Evolutionary conservation across 37 sponge, comb jelly and placozoan genomes (phyloP), one percentile per base, ranked within the genome.

Genomic region (Aphrocallistes beatrix): DNA sequence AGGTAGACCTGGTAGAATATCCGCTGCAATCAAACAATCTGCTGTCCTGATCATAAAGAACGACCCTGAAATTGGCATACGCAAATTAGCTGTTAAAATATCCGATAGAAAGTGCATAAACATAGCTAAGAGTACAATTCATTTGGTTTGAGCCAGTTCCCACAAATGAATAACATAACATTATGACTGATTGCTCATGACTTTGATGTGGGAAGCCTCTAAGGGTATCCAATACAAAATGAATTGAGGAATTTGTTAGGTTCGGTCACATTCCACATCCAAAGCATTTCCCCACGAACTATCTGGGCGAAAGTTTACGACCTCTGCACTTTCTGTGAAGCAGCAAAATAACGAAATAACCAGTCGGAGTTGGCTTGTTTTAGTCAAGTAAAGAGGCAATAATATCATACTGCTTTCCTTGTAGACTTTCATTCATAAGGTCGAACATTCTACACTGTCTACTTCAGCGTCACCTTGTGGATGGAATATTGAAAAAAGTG

Each of bases 321-420:
- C 75, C 75, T 60, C 75, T 25, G 75, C n/a, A 25, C 75, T 60
- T 30, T 25, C 10, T 28, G 75, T 60, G 28, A 60, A 60, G 75
- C 10, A 60, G n/a, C 75, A 60, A 60, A 60, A 60, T 60, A 30
- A 30, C n/a, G 75, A 60, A 60, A 13, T 30, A 60, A 60, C 28
- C n/a, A 60, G 75, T 60, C 75, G 75, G n/a, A 60, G 25, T 60
- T 60, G 75, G 75, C 10, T 60, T 6, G 75, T 60, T 60, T 60
- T 60, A 19, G n/a, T 30, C 34, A 25, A 60, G 28, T 25, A 60
- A 60, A 28, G 75, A 25, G 75, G 75, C 8, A 60, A 60, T 60
- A n/a, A n/a, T n/a, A n/a, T n/a, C n/a, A 25, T 60, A 60, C n/a
- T 60, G 75, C n/a, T 60, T 47, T 60, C 75, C 75, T 25, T 60